phyloP scores from a whole-genome alignment of 2,113 vertebrate species.

The Myotis lucifugus region DNA sequence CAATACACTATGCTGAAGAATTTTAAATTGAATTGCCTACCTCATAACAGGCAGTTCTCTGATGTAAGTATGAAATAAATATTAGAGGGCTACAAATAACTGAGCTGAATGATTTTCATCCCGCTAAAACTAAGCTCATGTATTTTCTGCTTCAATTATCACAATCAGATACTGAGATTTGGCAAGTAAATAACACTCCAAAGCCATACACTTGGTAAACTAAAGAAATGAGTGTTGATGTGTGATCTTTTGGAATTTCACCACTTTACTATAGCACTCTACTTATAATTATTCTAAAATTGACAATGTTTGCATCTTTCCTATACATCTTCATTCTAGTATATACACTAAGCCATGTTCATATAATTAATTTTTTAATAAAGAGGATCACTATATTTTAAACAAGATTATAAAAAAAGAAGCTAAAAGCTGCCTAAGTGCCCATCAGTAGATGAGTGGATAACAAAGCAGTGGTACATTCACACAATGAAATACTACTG shows the following conservation, averaged over 20 bases:
- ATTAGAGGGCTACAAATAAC: not conserved
- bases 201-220: not conserved
- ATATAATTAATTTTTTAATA: not conserved
- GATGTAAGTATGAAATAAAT: not conserved
- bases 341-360: not conserved
- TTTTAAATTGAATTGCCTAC: not conserved
- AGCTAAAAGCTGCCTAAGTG: too few relatives aligned
- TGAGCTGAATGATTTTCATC: not conserved
- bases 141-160: not conserved
- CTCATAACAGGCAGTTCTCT: not conserved
- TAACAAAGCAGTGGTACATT: too few relatives aligned
- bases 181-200: not conserved
- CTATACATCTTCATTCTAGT: not conserved
- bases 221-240: not conserved
- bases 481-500: too few relatives aligned
- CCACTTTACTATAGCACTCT: not conserved
- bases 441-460: too few relatives aligned
- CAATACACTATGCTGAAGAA: not conserved
- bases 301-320: not conserved
- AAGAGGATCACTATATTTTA: not conserved
- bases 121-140: not conserved
- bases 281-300: not conserved
- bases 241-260: not conserved
- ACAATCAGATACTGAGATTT: not conserved
- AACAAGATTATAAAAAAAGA: not conserved